phyloP scores from a whole-genome alignment of 2,888 invertebrate genomes.

The Matsumyia berberina region DNA sequence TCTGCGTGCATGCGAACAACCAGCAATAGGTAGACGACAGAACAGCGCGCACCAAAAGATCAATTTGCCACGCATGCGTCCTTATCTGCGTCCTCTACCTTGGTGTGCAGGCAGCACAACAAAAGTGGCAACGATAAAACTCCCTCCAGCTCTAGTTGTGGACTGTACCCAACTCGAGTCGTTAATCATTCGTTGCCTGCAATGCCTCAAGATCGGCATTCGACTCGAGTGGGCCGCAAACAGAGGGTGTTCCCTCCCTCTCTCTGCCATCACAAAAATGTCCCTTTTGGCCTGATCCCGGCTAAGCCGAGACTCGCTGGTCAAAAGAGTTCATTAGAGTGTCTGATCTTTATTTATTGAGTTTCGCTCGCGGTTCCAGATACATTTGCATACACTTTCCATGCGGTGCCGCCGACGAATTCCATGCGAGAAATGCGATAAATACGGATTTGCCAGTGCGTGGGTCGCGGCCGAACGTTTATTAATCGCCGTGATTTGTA shows the following conservation, averaged over 20 bases:
- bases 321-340: slow-evolving; percentile 66
- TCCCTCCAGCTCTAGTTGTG: slow-evolving; percentile 39
- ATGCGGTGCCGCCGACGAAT: slow-evolving; percentile 20
- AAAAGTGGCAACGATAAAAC: slow-evolving; percentile 29
- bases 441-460: slow-evolving; percentile 49
- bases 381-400: slow-evolving; percentile 54
- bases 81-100: slow-evolving; percentile 3
- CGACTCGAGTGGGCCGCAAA: background rate
- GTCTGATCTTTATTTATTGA: slow-evolving; percentile 67
- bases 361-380: slow-evolving; percentile 34
- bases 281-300: slow-evolving; percentile 46
- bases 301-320: slow-evolving; percentile 5
- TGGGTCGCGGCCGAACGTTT: slow-evolving; percentile 21
- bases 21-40: slow-evolving; percentile 33
- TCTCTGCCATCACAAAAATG: slow-evolving; percentile 2
- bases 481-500: slow-evolving; percentile 32
- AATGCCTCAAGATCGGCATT: slow-evolving; percentile 42
- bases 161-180: slow-evolving; percentile 21
- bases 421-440: slow-evolving; percentile 37
- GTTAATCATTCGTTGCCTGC: slow-evolving; percentile 50
- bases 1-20: background rate
- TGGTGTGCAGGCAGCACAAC: slow-evolving; percentile 7
- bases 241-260: background rate
- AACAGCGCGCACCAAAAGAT: slow-evolving; percentile 23
- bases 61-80: slow-evolving; percentile 21